Evolutionary conservation across 2,888 invertebrate species (phyloP), one percentile per base, ranked within the genome.

Genomic region (Helicoverpa assulta): DNA sequence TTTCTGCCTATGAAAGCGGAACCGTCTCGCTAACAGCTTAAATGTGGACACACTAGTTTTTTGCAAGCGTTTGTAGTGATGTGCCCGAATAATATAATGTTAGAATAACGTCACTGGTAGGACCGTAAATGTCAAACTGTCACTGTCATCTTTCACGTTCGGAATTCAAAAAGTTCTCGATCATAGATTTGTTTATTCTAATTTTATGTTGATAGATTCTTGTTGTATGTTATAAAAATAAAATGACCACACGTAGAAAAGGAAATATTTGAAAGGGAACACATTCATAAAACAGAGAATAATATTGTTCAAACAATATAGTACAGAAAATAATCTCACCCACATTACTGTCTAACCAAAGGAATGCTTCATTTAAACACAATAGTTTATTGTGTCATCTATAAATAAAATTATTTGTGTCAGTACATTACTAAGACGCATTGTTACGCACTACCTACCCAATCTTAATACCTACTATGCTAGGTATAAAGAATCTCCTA

Each of bases 1-100:
- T 94, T 94, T 93, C 88, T 93, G 91, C 90, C 86, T 87, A 90
- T 85, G 93, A 94, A 94, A 94, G 94, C 94, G 94, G 91, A 94
- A 95, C 95, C 88, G 87, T 88, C 88, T 85, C 87, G 83, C 77
- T 33, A 78, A 78, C 76, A 75, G 74, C 72, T 68, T 81, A 83
- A 80, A 74, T 79, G 76, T 83, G 76, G 85, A 82, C 84, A 81
- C 68, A 59, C 57, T 75, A 43, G 63, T 53, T 73, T 80, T 84
- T 78, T 56, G 76, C 72, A 1, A 52, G 2, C 19, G 16, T 66
- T 29, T 78, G 52, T 40, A 40, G 40, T 40, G 40, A 40, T 53
- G 21, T 16, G n/a, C 47, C 47, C 47, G 47, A 47, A n/a, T 47
- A 47, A 47, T 47, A n/a, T n/a, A 47, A n/a, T 16, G 47, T 47